These are phyloP conservation scores for Lottia gigantea DNA, from an alignment of 2,888 invertebrate genomes.

Conservation along the genomic window DNA sequence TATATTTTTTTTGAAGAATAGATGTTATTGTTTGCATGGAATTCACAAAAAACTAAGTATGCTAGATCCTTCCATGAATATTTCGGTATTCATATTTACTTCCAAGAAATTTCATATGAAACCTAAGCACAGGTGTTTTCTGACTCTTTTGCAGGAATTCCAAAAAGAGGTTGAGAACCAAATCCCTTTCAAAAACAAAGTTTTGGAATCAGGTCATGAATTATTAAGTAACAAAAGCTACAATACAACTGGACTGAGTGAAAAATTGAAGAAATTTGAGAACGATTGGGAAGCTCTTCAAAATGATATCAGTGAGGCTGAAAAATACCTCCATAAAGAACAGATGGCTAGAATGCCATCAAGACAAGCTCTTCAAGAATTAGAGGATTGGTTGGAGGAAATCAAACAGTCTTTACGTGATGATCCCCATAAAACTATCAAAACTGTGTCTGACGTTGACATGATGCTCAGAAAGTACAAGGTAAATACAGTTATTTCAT, in stretches of 20 bases:
- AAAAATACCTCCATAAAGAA: conserved; percentile 59
- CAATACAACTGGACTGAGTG: conserved; percentile 47
- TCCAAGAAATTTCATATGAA: neutral
- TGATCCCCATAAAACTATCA: conserved; percentile 44
- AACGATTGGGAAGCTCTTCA: conserved; percentile 59
- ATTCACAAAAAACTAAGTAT: too few relatives aligned
- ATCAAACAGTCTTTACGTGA: conserved; percentile 50
- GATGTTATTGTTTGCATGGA: too few relatives aligned
- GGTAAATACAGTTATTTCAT: conserved; percentile 35
- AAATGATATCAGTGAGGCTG: conserved; percentile 52
- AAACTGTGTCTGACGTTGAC: conserved; percentile 55
- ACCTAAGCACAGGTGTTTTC: neutral
- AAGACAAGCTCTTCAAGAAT: conserved; percentile 61
- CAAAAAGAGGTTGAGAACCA: conserved; percentile 62
- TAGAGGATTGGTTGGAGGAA: conserved; percentile 58
- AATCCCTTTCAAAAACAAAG: conserved; percentile 52
- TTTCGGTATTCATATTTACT: neutral
- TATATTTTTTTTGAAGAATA: neutral
- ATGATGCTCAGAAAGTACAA: conserved; percentile 61
- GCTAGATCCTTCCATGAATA: too few relatives aligned
- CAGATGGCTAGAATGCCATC: conserved; percentile 67
- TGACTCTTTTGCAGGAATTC: conserved; percentile 53
- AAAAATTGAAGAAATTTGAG: conserved; percentile 50
- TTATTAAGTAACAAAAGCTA: conserved; percentile 48
- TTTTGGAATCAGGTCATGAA: conserved; percentile 55